A percentile compares a stretch with the other conserved stretches of the same genome.
These are phyloP conservation scores for Antigone vipio DNA, from an alignment of 2,113 vertebrate species.

Conservation along the genomic window DNA sequence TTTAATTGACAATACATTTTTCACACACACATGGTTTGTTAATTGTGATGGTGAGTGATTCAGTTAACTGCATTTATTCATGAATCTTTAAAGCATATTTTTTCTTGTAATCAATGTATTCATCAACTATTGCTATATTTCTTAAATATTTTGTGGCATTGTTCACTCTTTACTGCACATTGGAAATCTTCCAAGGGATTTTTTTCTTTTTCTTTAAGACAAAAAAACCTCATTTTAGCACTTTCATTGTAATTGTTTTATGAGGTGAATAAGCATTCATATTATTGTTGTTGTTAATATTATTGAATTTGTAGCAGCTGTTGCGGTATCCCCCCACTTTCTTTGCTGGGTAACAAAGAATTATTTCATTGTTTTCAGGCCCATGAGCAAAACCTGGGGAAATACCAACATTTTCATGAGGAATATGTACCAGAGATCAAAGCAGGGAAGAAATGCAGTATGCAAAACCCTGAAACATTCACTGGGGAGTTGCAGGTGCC, in stretches of 20 bases:
- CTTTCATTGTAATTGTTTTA: neutral
- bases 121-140: neutral
- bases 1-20: constrained; percentile 11
- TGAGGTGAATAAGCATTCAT: neutral
- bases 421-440: neutral
- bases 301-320: neutral
- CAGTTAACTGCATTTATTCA: constrained; percentile 53
- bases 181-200: neutral
- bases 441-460: neutral
- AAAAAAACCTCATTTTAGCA: neutral
- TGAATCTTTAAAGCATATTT: constrained; percentile 21
- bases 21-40: constrained; percentile 14
- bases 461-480: neutral
- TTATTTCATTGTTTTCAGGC: neutral
- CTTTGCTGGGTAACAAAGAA: neutral
- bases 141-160: neutral
- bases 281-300: neutral
- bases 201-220: neutral
- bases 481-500: neutral
- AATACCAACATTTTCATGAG: neutral
- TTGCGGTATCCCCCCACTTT: neutral
- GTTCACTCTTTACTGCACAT: neutral
- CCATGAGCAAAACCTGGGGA: neutral
- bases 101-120: constrained; percentile 29
- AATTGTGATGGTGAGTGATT: constrained; percentile 44